phyloP scores from a whole-genome alignment of 2,888 invertebrate genomes.

The Poecilus cupreus region DNA sequence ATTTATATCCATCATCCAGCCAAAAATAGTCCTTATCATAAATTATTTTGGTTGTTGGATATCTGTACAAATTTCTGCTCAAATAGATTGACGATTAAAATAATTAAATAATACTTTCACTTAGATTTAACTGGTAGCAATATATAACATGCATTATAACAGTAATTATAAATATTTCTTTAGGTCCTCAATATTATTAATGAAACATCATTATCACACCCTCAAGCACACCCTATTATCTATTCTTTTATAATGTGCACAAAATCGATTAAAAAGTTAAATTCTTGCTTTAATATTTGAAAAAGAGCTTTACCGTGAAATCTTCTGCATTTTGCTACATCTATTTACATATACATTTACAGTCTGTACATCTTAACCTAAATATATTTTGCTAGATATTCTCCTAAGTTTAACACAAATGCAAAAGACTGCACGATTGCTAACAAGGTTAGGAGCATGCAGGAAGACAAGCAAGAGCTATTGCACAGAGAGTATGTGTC shows the following conservation, averaged over 20 bases:
- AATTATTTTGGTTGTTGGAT: too few species aligned
- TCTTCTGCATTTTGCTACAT: conserved; percentile 18
- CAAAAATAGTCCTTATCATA: too few species aligned
- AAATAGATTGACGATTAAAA: too few species aligned
- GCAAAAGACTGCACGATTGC: background rate
- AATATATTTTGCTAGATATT: conserved; percentile 20
- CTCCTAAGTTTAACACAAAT: conserved; percentile 9
- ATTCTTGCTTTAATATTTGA: conserved; percentile 5
- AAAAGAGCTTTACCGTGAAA: background rate
- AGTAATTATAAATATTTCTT: background rate
- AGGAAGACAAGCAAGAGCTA: conserved; percentile 43
- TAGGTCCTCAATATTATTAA: background rate
- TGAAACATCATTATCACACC: background rate
- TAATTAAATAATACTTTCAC: too few species aligned
- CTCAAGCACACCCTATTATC: background rate
- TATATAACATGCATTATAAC: too few species aligned
- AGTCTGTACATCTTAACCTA: conserved; percentile 10
- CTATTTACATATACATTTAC: conserved; percentile 36
- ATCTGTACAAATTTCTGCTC: too few species aligned
- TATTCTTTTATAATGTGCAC: conserved; percentile 10
- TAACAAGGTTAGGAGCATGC: conserved; percentile 13
- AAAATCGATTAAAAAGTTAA: conserved; percentile 1
- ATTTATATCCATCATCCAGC: too few species aligned
- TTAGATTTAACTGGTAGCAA: too few species aligned
- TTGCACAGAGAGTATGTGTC: conserved; percentile 29